Percentiles rank a stretch among this genome's conserved stretches.
Evolutionary conservation across 2,888 invertebrate species (phyloP).

Genomic region (Tinea pellionella): DNA sequence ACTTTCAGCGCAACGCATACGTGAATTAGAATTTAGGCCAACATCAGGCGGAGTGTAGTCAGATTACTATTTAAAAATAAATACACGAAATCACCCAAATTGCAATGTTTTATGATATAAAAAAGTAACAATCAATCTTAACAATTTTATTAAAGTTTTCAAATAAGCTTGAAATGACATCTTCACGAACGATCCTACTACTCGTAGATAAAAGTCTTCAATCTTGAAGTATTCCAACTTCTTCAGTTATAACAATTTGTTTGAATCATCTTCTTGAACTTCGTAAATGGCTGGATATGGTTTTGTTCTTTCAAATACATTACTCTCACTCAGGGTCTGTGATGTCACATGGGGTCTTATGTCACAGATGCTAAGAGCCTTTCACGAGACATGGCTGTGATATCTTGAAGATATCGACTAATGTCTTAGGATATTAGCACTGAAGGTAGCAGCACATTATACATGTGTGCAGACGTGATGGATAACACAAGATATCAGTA

Average conservation of each 20-base stretch:
- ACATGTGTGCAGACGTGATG: conserved; percentile 10
- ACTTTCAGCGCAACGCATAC: too few species aligned
- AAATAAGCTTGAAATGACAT: neutral
- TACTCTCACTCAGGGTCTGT: too few species aligned
- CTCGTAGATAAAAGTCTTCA: neutral
- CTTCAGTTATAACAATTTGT: neutral
- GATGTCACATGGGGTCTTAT: neutral
- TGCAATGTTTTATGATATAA: neutral
- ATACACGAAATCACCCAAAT: too few species aligned
- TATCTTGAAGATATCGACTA: conserved; percentile 4
- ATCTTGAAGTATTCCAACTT: neutral
- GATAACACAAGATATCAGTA: conserved; percentile 10
- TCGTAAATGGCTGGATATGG: neutral
- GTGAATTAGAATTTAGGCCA: too few species aligned
- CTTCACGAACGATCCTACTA: neutral
- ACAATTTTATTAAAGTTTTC: neutral
- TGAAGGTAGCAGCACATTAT: neutral
- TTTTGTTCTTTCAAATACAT: neutral
- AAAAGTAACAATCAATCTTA: neutral
- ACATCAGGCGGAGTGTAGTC: too few species aligned
- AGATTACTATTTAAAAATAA: too few species aligned
- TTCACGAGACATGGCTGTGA: neutral
- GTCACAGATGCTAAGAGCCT: neutral
- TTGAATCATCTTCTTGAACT: neutral
- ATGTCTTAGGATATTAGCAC: conserved; percentile 12